phyloP scores from a whole-genome alignment of 2,888 invertebrate genomes.

The Spilarctia lutea region DNA sequence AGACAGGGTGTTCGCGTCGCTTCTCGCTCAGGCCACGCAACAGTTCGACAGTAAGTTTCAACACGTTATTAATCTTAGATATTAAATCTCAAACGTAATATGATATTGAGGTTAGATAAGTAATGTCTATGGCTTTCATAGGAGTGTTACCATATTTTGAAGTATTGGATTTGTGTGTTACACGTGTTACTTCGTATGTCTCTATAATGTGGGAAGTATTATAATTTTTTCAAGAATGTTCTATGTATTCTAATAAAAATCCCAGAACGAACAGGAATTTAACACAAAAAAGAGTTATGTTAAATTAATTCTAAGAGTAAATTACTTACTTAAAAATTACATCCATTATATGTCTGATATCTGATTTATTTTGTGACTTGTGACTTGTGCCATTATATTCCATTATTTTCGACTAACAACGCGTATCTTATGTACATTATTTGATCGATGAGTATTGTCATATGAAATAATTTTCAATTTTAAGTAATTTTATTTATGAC shows the following conservation, averaged over 20 bases:
- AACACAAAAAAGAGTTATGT: background rate
- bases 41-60: constrained; percentile 82
- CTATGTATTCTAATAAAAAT: background rate
- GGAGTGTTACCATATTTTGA: background rate
- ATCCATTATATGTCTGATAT: background rate
- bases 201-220: background rate
- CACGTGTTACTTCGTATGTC: background rate
- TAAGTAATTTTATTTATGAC: background rate
- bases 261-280: background rate
- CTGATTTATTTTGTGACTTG: background rate
- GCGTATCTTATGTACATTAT: background rate
- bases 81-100: constrained; percentile 22
- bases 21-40: constrained; percentile 84
- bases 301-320: no score
- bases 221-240: background rate
- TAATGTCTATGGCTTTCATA: background rate
- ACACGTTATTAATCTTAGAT: constrained; percentile 46
- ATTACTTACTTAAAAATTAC: background rate
- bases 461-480: background rate
- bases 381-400: no score
- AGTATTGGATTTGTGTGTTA: background rate
- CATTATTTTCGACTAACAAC: background rate
- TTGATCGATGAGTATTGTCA: background rate
- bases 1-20: constrained; percentile 84
- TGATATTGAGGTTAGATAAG: background rate